phyloP scores from a whole-genome alignment of 2,888 invertebrate species.

The Synanthedon andrenaeformis region DNA sequence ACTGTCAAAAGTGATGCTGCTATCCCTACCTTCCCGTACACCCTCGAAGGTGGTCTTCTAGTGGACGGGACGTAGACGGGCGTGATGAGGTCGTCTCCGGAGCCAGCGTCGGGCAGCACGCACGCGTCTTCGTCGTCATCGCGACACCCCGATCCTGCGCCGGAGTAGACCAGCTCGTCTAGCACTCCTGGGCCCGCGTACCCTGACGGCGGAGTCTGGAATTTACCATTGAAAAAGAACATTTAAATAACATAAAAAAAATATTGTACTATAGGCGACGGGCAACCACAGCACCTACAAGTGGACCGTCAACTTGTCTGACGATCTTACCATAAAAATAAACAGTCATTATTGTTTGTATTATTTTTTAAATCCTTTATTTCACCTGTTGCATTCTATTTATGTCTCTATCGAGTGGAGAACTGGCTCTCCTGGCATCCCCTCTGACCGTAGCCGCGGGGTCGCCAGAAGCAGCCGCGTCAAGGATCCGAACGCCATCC shows the following conservation, averaged over 20 bases:
- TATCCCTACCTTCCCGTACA: constrained; percentile 9
- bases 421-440: constrained; percentile 83
- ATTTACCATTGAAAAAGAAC: constrained; percentile 3
- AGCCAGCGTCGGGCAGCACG: constrained; percentile 84
- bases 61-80: constrained; percentile 91
- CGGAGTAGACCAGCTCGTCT: constrained; percentile 93
- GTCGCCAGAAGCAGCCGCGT: constrained; percentile 87
- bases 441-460: constrained; percentile 82
- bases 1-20: too few relatives aligned
- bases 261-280: too few relatives aligned
- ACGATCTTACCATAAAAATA: too few relatives aligned
- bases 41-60: constrained; percentile 66
- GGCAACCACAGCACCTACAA: too few relatives aligned
- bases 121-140: constrained; percentile 95
- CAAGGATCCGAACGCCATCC: constrained; percentile 86
- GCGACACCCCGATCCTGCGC: constrained; percentile 91
- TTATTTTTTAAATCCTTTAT: too few relatives aligned
- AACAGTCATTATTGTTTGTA: too few relatives aligned
- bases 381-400: constrained; percentile 89
- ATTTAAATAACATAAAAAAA: too few relatives aligned
- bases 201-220: constrained; percentile 86
- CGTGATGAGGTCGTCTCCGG: constrained; percentile 92
- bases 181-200: constrained; percentile 74
- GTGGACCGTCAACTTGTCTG: too few relatives aligned
- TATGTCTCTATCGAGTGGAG: constrained; percentile 81